Evolutionary conservation across 2,797 vertebrate genomes (phyloP).

Genomic region (Acanthurus tractus): DNA sequence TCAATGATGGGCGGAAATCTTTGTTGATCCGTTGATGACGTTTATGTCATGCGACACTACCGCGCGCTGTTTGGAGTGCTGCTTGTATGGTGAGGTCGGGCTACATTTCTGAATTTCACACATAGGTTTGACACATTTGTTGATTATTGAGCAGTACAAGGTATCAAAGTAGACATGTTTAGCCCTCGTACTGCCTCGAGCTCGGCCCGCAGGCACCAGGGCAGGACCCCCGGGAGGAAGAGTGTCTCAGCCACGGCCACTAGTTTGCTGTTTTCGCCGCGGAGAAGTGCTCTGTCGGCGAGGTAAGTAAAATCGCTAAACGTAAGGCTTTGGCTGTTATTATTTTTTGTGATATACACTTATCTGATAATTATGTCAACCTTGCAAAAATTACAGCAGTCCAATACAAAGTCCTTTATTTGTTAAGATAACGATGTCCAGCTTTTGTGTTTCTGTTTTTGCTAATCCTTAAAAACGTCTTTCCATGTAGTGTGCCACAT

Average conservation of each 20-base stretch:
- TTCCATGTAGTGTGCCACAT: neutral
- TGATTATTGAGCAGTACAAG: neutral
- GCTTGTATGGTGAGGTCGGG: neutral
- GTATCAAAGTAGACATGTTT: slow-evolving; percentile 73
- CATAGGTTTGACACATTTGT: neutral
- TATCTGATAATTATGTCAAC: rapidly evolving
- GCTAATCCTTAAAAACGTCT: neutral
- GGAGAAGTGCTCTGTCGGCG: slow-evolving; percentile 74
- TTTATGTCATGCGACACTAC: slow-evolving; percentile 36
- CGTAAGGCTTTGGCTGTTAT: neutral
- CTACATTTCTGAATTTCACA: neutral
- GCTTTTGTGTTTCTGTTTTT: neutral
- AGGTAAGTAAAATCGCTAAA: slow-evolving; percentile 59
- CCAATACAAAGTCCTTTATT: neutral
- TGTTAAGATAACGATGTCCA: neutral
- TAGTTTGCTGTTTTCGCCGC: slow-evolving; percentile 82
- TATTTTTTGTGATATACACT: neutral
- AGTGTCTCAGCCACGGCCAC: slow-evolving; percentile 66
- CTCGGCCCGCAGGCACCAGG: slow-evolving; percentile 79
- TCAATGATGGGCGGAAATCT: slow-evolving; percentile 10
- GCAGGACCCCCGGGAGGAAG: slow-evolving; percentile 74
- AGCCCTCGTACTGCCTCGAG: slow-evolving; percentile 73
- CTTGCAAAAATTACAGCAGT: rapidly evolving
- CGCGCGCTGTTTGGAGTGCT: slow-evolving; percentile 66
- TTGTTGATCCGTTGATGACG: slow-evolving; percentile 26